Percentiles rank a stretch among this genome's conserved stretches.
Evolutionary conservation across 2,113 vertebrate genomes (phyloP).

Genomic region (Hyperoodon ampullatus): DNA sequence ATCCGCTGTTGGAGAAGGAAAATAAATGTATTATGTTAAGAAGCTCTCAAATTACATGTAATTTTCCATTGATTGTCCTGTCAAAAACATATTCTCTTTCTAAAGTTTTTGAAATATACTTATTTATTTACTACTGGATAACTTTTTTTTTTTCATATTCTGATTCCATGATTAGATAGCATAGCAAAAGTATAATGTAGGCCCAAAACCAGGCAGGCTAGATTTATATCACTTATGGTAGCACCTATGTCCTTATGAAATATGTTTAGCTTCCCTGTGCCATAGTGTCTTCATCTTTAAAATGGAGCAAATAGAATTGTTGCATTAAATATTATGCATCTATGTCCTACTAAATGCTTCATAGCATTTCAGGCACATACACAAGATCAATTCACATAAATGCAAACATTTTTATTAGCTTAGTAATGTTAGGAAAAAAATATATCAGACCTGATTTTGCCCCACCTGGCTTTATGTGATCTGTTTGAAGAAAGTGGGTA

Average conservation of each 20-base stretch:
- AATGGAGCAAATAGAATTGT: not conserved
- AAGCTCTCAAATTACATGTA: not conserved
- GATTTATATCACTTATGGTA: not conserved
- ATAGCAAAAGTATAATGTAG: not conserved
- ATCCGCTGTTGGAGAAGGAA: not conserved
- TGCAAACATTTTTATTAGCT: not conserved
- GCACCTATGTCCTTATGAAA: not conserved
- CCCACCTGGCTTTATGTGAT: not conserved
- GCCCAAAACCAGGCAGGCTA: not conserved
- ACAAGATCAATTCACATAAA: not conserved
- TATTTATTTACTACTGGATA: not conserved
- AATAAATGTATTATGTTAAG: not conserved
- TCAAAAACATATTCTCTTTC: not conserved
- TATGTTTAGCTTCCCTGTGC: not conserved
- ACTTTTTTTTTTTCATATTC: not conserved
- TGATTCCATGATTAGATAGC: not conserved
- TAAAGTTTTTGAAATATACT: not conserved
- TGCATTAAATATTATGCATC: not conserved
- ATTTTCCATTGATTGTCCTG: not conserved
- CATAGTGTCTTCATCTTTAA: not conserved
- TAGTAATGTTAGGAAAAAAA: not conserved
- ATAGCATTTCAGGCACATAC: not conserved
- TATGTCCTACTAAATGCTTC: not conserved
- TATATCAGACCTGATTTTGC: not conserved
- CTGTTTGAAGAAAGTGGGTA: not conserved